phyloP scores from a whole-genome alignment of 2,113 vertebrate genomes.

The Deroptyus accipitrinus region DNA sequence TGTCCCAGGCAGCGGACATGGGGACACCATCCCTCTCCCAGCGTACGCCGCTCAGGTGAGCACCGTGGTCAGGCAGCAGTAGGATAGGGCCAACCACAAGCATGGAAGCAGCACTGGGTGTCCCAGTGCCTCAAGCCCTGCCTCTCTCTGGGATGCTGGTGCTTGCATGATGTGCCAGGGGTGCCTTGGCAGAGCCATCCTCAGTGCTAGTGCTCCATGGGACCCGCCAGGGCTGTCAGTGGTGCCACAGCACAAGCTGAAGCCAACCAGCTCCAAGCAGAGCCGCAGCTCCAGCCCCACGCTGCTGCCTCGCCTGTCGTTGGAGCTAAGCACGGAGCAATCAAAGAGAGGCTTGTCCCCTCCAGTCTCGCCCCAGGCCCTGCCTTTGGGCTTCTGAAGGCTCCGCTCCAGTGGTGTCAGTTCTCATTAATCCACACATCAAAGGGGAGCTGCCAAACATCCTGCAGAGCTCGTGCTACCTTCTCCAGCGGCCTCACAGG shows the following conservation, averaged over 20 bases:
- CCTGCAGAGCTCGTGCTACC: background rate
- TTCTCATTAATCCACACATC: background rate
- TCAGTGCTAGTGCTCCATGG: rapidly evolving
- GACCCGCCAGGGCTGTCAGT: rapidly evolving
- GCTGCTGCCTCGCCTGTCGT: background rate
- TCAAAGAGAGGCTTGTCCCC: background rate
- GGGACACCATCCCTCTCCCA: rapidly evolving
- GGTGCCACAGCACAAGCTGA: rapidly evolving
- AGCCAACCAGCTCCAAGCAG: background rate
- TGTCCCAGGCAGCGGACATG: rapidly evolving
- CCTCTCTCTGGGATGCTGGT: rapidly evolving
- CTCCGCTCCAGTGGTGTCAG: background rate
- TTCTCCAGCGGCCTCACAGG: rapidly evolving
- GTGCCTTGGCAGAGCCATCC: background rate
- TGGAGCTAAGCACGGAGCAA: background rate
- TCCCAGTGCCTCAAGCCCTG: background rate
- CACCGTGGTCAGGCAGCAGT: rapidly evolving
- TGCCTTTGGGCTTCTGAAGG: constrained; percentile 36
- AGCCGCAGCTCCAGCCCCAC: background rate
- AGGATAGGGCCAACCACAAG: rapidly evolving
- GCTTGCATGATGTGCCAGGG: rapidly evolving
- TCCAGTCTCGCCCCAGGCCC: background rate
- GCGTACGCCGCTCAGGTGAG: background rate
- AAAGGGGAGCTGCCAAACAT: constrained; percentile 4
- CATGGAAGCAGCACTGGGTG: rapidly evolving